These are phyloP conservation scores for Atopsyche davidsoni DNA, from an alignment of 1,140 invertebrate species.

Conservation along the genomic window DNA sequence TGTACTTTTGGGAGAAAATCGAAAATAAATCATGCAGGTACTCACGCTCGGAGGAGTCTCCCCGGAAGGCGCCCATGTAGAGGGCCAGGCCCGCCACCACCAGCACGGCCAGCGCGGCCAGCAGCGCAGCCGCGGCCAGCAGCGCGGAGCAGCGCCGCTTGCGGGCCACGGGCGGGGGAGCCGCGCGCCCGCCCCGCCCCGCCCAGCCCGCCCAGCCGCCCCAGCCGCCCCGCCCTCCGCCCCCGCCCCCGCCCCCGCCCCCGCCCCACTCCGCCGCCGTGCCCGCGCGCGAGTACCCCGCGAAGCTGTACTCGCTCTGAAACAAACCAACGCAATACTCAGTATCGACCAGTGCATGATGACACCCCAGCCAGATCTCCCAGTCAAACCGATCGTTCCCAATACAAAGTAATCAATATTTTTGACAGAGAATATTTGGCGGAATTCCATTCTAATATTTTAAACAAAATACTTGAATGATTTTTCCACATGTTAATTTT, in stretches of 20 bases:
- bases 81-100: constrained; percentile 68
- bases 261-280: constrained; percentile 9
- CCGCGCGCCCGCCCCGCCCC: constrained; percentile 30
- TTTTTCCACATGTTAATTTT: too few relatives aligned
- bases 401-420: too few relatives aligned
- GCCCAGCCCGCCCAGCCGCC: constrained; percentile 23
- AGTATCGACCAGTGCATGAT: too few relatives aligned
- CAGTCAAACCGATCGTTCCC: too few relatives aligned
- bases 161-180: constrained; percentile 33
- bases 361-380: too few relatives aligned
- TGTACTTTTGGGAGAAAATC: not conserved
- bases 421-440: too few relatives aligned
- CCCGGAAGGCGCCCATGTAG: constrained; percentile 63
- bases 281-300: constrained; percentile 10
- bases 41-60: constrained; percentile 48
- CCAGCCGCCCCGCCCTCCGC: constrained; percentile 31
- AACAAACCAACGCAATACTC: too few relatives aligned
- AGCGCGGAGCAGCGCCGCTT: constrained; percentile 54
- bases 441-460: too few relatives aligned
- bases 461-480: too few relatives aligned
- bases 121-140: constrained; percentile 57
- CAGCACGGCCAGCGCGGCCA: constrained; percentile 64
- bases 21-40: constrained; percentile 17
- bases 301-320: constrained; percentile 45
- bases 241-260: constrained; percentile 22